Evolutionary conservation across 2,888 invertebrate species (phyloP).

Genomic region (Cantharis nigra): DNA sequence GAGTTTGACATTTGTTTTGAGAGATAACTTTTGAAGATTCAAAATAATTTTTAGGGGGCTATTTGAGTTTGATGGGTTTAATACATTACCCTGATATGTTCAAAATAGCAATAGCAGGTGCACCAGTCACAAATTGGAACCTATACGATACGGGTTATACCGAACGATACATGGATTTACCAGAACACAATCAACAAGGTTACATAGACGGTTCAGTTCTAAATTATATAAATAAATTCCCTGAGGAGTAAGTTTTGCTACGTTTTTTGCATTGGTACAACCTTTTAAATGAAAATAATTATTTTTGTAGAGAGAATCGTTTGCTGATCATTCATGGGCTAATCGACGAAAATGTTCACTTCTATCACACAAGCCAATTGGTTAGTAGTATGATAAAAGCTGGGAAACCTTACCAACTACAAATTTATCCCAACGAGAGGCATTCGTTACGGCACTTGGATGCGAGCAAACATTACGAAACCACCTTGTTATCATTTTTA

Average conservation of each 20-base stretch:
- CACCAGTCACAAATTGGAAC: slow-evolving; percentile 96
- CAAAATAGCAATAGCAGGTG: slow-evolving; percentile 95
- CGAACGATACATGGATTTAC: slow-evolving; percentile 94
- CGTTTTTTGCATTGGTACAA: background rate
- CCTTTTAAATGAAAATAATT: slow-evolving; percentile 3
- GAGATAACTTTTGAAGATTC: background rate
- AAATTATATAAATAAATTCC: slow-evolving; percentile 83
- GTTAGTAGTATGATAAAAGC: slow-evolving; percentile 87
- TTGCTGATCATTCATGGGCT: slow-evolving; percentile 95
- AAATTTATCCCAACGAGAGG: slow-evolving; percentile 95
- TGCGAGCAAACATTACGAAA: slow-evolving; percentile 96
- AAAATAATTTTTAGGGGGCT: slow-evolving; percentile 68
- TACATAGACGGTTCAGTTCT: slow-evolving; percentile 86
- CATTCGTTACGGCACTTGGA: slow-evolving; percentile 93
- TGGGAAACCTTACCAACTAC: slow-evolving; percentile 95
- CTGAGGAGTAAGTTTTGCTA: slow-evolving; percentile 76
- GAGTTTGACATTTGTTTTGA: slow-evolving; percentile 31
- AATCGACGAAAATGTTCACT: slow-evolving; percentile 99
- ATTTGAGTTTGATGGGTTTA: slow-evolving; percentile 92
- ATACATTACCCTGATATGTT: slow-evolving; percentile 92
- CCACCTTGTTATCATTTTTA: slow-evolving; percentile 88
- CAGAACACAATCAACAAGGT: slow-evolving; percentile 74
- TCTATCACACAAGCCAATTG: slow-evolving; percentile 91
- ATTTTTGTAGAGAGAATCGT: slow-evolving; percentile 73
- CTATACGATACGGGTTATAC: slow-evolving; percentile 99